Evolutionary conservation across 2,797 vertebrate genomes (phyloP).

Genomic region (Chaetophractus vellerosus): DNA sequence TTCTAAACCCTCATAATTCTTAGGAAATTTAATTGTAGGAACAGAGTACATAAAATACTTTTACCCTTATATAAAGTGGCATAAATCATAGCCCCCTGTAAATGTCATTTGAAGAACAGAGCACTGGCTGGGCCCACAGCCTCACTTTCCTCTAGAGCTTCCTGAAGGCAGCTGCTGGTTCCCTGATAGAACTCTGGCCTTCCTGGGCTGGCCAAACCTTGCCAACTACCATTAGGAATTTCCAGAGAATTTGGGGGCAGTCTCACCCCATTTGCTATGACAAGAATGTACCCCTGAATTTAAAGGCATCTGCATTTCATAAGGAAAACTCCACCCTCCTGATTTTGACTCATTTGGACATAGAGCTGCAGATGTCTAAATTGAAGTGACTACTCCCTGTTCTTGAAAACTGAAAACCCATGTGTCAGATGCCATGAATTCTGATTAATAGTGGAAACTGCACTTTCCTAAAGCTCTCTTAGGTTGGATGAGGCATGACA

Average conservation of each 20-base stretch:
- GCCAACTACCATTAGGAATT: constrained; percentile 15
- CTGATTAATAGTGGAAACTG: background rate
- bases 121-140: background rate
- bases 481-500: background rate
- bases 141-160: background rate
- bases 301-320: constrained; percentile 72
- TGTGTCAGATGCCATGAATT: background rate
- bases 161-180: background rate
- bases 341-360: constrained; percentile 66
- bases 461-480: background rate
- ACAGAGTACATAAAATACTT: constrained; percentile 71
- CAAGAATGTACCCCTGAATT: constrained; percentile 36
- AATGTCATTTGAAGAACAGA: constrained; percentile 26
- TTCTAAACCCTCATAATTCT: constrained; percentile 52
- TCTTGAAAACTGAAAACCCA: constrained; percentile 55
- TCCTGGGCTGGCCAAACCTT: background rate
- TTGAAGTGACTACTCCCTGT: constrained; percentile 7
- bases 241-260: constrained; percentile 25
- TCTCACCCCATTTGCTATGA: background rate
- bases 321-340: constrained; percentile 25
- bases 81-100: constrained; percentile 71
- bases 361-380: background rate
- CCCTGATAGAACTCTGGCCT: background rate
- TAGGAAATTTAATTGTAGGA: constrained; percentile 75
- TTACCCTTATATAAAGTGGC: constrained; percentile 66